Evolutionary conservation across 2,113 vertebrate genomes (phyloP).

Genomic region (Aphyosemion australe): DNA sequence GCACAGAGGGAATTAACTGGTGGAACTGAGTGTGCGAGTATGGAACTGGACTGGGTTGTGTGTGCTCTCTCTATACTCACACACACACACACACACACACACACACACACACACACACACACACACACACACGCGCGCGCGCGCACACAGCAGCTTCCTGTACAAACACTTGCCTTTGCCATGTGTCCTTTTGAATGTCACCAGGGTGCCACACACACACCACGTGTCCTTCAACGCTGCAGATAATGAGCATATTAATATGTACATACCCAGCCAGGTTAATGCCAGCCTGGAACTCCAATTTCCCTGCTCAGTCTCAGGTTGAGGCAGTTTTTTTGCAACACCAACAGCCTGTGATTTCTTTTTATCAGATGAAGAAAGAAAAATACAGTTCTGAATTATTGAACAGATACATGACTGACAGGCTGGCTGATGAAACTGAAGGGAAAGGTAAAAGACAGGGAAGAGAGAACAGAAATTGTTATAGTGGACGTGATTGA

Average conservation of each 20-base stretch:
- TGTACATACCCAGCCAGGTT: constrained; percentile 65
- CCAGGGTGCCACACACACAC: background rate
- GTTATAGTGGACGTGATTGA: constrained; percentile 48
- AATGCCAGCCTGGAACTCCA: constrained; percentile 56
- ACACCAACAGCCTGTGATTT: constrained; percentile 31
- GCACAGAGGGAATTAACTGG: too few relatives aligned
- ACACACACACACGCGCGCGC: too few relatives aligned
- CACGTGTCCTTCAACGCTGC: constrained; percentile 26
- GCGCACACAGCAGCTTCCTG: background rate
- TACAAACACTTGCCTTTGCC: constrained; percentile 32
- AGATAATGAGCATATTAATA: constrained; percentile 72
- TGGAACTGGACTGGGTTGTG: too few relatives aligned
- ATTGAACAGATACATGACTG: constrained; percentile 70
- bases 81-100: constrained; percentile 6
- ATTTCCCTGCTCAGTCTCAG: constrained; percentile 61
- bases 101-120: too few relatives aligned
- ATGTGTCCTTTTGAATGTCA: constrained; percentile 60
- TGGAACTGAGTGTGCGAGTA: too few relatives aligned
- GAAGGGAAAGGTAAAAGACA: constrained; percentile 51
- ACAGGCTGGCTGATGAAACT: constrained; percentile 66
- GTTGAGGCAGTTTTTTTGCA: constrained; percentile 17
- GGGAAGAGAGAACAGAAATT: constrained; percentile 49
- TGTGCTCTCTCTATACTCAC: background rate
- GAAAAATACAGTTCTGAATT: constrained; percentile 65
- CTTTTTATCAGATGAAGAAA: constrained; percentile 58